Evolutionary conservation across 2,113 vertebrate species (phyloP).

Genomic region (Myotis davidii): DNA sequence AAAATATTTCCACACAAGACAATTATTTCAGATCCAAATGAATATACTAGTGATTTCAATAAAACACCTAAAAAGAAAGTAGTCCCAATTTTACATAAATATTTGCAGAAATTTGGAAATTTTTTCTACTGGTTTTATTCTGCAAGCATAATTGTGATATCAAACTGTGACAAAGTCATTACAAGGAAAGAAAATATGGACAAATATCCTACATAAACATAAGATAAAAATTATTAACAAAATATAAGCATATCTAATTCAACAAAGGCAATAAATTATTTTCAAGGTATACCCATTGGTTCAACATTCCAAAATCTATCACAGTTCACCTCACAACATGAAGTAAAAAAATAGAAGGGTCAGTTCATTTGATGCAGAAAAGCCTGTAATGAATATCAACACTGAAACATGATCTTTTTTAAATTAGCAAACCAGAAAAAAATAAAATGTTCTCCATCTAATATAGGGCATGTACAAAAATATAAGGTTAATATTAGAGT

Average conservation of each 20-base stretch:
- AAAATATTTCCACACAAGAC: background rate
- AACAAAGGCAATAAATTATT: background rate
- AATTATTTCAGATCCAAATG: background rate
- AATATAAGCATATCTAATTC: background rate
- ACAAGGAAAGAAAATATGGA: background rate
- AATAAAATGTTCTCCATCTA: background rate
- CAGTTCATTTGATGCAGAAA: background rate
- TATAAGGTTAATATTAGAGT: background rate
- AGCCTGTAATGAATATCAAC: background rate
- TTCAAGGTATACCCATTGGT: background rate
- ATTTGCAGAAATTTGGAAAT: background rate
- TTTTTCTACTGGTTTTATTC: background rate
- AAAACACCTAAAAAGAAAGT: background rate
- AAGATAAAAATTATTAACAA: background rate
- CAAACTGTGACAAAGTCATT: background rate
- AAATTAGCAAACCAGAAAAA: background rate
- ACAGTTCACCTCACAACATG: background rate
- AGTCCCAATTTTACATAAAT: background rate
- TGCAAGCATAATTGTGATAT: background rate
- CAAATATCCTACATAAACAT: background rate
- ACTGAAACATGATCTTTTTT: background rate
- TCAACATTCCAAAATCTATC: background rate
- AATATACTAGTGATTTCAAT: background rate
- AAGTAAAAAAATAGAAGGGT: background rate
- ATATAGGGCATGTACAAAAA: background rate